These are phyloP conservation scores for Hemichromis elongatus DNA, from an alignment of 2,113 vertebrate genomes.

Conservation along the genomic window DNA sequence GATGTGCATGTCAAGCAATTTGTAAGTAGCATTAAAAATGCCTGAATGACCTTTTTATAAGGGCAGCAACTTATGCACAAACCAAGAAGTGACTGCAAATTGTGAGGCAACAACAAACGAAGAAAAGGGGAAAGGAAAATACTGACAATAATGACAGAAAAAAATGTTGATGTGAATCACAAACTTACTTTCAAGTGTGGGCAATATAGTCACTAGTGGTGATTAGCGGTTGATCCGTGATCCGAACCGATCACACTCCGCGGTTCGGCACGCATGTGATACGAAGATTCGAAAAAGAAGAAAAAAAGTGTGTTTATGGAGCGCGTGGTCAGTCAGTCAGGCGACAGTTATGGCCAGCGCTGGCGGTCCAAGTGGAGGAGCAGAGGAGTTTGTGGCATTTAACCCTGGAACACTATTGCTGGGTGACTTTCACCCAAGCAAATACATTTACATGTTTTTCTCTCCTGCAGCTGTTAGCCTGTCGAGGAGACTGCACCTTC, in stretches of 20 bases:
- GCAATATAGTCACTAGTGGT: not conserved
- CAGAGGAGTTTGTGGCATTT: no score
- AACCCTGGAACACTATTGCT: no score
- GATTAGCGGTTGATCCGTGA: not conserved
- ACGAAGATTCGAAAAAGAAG: no score
- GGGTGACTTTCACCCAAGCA: no score
- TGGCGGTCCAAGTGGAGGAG: no score
- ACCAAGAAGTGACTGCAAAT: not conserved
- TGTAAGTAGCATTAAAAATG: not conserved
- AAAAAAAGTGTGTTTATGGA: no score
- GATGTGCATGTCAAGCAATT: not conserved
- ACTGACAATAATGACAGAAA: rapidly evolving
- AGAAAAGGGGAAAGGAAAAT: rapidly evolving
- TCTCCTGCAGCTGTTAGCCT: no score
- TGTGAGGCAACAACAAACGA: not conserved
- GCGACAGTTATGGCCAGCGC: no score
- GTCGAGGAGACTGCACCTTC: no score
- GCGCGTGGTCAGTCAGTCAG: no score
- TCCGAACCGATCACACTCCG: not conserved
- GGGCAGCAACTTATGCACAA: no score
- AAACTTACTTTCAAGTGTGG: not conserved
- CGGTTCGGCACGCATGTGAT: rapidly evolving
- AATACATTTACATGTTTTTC: no score
- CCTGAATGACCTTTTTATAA: not conserved
- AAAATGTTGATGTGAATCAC: not conserved